Conservation (phyloP, 2,797 vertebrate species). For the Paratrypauchen microcephalus region DNA sequence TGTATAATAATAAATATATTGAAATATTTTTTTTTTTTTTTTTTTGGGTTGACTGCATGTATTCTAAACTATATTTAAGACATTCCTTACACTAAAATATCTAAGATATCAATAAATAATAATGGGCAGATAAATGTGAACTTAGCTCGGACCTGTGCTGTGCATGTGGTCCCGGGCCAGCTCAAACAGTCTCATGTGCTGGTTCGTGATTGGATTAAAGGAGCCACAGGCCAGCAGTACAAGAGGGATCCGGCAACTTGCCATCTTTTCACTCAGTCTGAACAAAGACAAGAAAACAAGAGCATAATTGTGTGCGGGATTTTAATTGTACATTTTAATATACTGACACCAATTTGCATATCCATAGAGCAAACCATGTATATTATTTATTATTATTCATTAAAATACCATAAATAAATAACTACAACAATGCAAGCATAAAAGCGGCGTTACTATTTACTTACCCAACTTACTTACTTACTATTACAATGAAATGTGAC, state of each 20-base stretch:
- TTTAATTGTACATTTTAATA: too few species aligned
- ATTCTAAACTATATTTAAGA: neutral
- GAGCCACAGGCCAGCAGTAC: constrained; percentile 88
- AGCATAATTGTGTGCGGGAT: neutral
- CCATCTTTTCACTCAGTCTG: constrained; percentile 67
- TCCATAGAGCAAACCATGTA: too few species aligned
- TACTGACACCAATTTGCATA: too few species aligned
- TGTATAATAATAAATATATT: neutral
- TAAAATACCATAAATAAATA: too few species aligned
- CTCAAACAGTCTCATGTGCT: constrained; percentile 93
- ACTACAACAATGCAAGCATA: too few species aligned
- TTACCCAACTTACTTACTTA: too few species aligned
- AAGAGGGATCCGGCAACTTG: constrained; percentile 78
- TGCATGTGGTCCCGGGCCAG: constrained; percentile 87
- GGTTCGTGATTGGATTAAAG: constrained; percentile 94
- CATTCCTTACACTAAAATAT: too few species aligned
- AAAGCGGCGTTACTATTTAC: neutral
- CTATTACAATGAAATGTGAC: neutral
- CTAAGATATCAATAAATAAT: neutral
- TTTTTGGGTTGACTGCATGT: neutral
- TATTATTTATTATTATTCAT: too few species aligned
- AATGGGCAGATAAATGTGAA: neutral
- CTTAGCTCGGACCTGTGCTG: constrained; percentile 58
- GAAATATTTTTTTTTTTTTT: neutral
- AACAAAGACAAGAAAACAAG: constrained; percentile 28